These are phyloP conservation scores for Capromys pilorides DNA, from an alignment of 2,797 vertebrate species.

Conservation along the genomic window DNA sequence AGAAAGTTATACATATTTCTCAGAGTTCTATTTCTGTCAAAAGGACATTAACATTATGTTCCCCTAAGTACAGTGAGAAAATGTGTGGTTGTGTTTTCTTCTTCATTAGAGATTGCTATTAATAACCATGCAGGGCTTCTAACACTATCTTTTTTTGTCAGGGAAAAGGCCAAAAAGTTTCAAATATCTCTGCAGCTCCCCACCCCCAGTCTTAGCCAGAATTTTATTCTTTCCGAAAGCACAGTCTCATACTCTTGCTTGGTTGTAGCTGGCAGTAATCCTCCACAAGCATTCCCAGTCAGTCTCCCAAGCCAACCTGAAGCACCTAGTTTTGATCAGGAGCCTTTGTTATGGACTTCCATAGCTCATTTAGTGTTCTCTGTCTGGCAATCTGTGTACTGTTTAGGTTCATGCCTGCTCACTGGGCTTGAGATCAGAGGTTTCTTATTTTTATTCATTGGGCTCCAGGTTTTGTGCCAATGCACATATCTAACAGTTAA, in stretches of 20 bases:
- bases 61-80: background rate
- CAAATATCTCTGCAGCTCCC: background rate
- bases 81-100: conserved; percentile 44
- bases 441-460: background rate
- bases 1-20: conserved; percentile 9
- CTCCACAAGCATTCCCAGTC: background rate
- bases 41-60: conserved; percentile 23
- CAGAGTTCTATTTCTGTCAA: conserved; percentile 50
- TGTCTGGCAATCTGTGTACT: background rate
- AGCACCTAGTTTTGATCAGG: background rate
- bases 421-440: background rate
- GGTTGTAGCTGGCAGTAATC: background rate
- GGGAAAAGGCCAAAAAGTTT: background rate
- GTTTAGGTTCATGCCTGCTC: background rate
- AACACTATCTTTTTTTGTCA: conserved; percentile 25
- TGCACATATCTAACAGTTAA: background rate
- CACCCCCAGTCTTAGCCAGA: background rate
- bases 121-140: background rate
- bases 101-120: conserved; percentile 32
- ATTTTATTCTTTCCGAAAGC: background rate
- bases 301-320: background rate
- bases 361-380: background rate
- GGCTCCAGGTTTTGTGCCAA: background rate
- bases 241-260: background rate
- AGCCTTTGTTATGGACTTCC: background rate